Percentiles rank a stretch among this genome's conserved stretches.
phyloP scores from a whole-genome alignment of 2,888 invertebrate species.

The Tridacna crocea region DNA sequence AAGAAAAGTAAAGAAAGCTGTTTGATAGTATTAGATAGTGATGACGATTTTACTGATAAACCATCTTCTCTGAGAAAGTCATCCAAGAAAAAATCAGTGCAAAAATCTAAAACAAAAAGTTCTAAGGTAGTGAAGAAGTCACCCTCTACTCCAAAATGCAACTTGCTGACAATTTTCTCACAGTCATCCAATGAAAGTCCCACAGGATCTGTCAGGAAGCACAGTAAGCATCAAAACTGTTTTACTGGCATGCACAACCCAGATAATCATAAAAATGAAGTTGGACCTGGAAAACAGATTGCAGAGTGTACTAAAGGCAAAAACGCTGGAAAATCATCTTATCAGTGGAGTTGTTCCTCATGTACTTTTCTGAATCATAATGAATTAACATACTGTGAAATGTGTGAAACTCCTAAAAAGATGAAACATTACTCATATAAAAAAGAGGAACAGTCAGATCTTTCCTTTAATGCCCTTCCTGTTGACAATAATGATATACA shows the following conservation, averaged over 20 bases:
- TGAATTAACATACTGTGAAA: constrained; percentile 75
- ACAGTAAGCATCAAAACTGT: background rate
- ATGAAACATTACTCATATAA: constrained; percentile 1
- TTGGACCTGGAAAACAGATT: too few relatives aligned
- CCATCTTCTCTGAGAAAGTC: background rate
- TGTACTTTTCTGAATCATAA: constrained; percentile 79
- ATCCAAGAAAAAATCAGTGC: constrained; percentile 12
- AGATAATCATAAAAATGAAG: too few relatives aligned
- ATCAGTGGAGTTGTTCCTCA: constrained; percentile 74
- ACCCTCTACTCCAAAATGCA: constrained; percentile 28
- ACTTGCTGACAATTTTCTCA: constrained; percentile 19
- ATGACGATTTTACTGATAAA: constrained; percentile 51
- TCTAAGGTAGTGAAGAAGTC: constrained; percentile 19
- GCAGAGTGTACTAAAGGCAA: background rate
- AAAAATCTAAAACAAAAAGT: constrained; percentile 17
- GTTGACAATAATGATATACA: too few relatives aligned
- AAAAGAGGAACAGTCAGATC: background rate
- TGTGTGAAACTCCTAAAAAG: constrained; percentile 76
- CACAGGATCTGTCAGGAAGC: background rate
- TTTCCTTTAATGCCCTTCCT: too few relatives aligned
- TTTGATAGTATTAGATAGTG: constrained; percentile 51
- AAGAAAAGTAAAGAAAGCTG: background rate
- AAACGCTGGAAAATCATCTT: background rate
- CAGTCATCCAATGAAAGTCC: background rate
- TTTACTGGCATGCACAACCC: too few relatives aligned